These are phyloP conservation scores for Hiodon alosoides DNA, from an alignment of 2,113 vertebrate species.

Conservation along the genomic window DNA sequence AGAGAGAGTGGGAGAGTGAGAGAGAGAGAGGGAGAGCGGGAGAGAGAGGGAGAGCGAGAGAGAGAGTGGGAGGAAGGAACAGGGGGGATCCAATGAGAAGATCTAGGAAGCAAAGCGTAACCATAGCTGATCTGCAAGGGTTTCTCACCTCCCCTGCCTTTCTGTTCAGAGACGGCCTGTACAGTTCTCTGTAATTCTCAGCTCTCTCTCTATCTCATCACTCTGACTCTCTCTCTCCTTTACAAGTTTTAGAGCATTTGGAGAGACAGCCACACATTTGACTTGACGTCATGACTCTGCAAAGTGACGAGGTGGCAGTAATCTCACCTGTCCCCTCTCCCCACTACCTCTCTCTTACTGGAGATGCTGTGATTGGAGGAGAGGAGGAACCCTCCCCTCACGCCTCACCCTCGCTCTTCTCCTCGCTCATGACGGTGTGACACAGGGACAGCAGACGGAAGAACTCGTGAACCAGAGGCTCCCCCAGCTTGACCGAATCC, in stretches of 20 bases:
- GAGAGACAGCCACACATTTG: neutral
- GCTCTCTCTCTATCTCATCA: neutral
- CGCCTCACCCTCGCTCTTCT: conserved; percentile 73
- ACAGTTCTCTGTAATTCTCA: neutral
- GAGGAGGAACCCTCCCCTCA: neutral
- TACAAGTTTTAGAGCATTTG: neutral
- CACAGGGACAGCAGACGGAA: conserved; percentile 87
- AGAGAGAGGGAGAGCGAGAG: neutral
- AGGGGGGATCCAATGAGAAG: neutral
- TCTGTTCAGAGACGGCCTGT: neutral
- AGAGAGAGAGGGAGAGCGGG: neutral
- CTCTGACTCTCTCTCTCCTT: neutral
- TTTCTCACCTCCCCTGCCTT: neutral
- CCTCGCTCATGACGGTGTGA: conserved; percentile 90
- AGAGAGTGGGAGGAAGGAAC: neutral
- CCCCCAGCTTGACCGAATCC: conserved; percentile 75
- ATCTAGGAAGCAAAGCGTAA: neutral
- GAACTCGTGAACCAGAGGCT: conserved; percentile 74
- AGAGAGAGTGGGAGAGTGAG: neutral
- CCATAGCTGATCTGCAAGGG: neutral
- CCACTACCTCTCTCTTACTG: neutral
- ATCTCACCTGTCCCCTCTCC: too few relatives aligned
- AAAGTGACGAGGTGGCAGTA: too few relatives aligned
- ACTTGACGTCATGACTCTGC: neutral
- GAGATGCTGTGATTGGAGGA: too few relatives aligned